Evolutionary conservation across 2,888 invertebrate species (phyloP).

Genomic region (Cosmopolites sordidus): DNA sequence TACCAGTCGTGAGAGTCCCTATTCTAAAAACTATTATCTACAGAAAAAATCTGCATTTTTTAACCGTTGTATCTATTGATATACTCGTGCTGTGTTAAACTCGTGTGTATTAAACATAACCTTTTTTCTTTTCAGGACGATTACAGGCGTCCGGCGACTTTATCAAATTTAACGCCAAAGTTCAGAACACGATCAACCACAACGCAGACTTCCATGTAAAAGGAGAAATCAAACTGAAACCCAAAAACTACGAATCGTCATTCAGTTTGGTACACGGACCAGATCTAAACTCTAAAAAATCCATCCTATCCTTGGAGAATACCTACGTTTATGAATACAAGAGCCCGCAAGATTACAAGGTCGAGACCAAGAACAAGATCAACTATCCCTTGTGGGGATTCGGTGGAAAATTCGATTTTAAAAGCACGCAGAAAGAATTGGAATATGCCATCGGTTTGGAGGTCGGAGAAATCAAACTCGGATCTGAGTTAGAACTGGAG

Average conservation of each 20-base stretch:
- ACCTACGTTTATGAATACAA: conserved; percentile 36
- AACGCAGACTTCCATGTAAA: conserved; percentile 58
- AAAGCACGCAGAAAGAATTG: conserved; percentile 55
- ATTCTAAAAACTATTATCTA: too few species aligned
- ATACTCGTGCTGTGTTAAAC: too few species aligned
- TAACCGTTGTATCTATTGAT: too few species aligned
- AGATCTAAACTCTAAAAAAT: conserved; percentile 56
- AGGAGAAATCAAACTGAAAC: conserved; percentile 47
- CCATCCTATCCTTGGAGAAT: conserved; percentile 51
- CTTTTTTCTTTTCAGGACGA: conserved; percentile 26
- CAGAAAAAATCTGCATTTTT: too few species aligned
- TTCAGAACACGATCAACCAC: conserved; percentile 59
- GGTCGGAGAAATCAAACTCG: conserved; percentile 57
- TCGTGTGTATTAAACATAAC: too few species aligned
- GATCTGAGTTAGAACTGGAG: conserved; percentile 50
- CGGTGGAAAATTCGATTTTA: conserved; percentile 54
- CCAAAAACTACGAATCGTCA: conserved; percentile 30
- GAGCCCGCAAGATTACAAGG: conserved; percentile 47
- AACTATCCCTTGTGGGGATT: conserved; percentile 54
- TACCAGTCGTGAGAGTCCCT: too few species aligned
- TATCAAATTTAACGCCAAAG: conserved; percentile 50
- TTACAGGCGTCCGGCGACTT: conserved; percentile 45
- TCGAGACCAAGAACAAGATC: conserved; percentile 55
- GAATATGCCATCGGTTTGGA: conserved; percentile 55
- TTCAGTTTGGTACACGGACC: conserved; percentile 57